These are phyloP conservation scores for Acinonyx jubatus DNA, from an alignment of 2,113 vertebrate genomes.

Conservation along the genomic window DNA sequence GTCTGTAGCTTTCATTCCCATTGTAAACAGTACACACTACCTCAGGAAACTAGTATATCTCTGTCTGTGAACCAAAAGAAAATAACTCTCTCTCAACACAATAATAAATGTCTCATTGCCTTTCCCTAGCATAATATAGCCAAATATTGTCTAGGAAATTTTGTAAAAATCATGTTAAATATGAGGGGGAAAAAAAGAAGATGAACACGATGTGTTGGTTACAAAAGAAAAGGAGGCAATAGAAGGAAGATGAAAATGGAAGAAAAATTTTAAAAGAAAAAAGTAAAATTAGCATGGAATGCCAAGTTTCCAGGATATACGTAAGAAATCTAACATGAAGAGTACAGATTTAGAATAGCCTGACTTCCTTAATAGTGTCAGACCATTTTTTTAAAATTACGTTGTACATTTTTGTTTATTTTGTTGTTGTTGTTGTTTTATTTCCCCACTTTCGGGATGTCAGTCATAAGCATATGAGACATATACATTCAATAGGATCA, in stretches of 20 bases:
- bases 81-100: neutral
- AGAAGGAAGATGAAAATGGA: neutral
- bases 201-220: neutral
- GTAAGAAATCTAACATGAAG: neutral
- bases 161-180: neutral
- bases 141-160: neutral
- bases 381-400: neutral
- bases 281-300: neutral
- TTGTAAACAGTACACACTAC: neutral
- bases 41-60: neutral
- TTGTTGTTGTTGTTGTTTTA: too few species aligned
- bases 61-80: neutral
- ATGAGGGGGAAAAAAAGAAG: neutral
- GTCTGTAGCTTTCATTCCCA: neutral
- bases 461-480: neutral
- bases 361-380: neutral
- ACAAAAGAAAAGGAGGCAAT: neutral
- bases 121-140: neutral
- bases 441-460: neutral
- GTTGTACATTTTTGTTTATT: neutral
- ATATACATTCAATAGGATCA: neutral
- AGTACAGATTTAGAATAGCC: neutral
- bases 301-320: neutral
- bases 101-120: neutral
- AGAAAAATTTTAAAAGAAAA: neutral